phyloP scores from a whole-genome alignment of 2,888 invertebrate species.

The Panzeria rudis region DNA sequence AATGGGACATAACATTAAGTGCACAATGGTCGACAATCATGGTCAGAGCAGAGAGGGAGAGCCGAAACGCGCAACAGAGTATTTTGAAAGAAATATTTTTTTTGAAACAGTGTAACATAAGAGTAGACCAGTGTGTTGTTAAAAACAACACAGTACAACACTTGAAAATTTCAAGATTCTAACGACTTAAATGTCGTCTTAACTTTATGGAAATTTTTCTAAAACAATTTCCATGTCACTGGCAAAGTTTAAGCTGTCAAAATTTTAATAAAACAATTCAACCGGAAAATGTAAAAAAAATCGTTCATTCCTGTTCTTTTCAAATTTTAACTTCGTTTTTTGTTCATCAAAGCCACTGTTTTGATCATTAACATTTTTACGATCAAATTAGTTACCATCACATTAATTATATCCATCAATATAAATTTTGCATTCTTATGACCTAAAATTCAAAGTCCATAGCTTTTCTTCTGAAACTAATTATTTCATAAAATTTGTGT shows the following conservation, averaged over 20 bases:
- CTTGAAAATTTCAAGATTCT: too few species aligned
- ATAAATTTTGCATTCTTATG: not conserved
- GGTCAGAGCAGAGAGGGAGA: not conserved
- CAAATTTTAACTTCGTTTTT: not conserved
- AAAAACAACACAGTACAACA: too few species aligned
- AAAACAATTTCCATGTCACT: too few species aligned
- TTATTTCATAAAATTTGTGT: conserved; percentile 47
- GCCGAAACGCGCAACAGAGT: too few species aligned
- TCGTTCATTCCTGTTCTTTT: not conserved
- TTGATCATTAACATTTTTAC: not conserved
- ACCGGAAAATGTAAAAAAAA: too few species aligned
- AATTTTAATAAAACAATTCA: too few species aligned
- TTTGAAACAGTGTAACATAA: too few species aligned
- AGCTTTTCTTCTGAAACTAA: conserved; percentile 12
- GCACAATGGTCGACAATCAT: not conserved
- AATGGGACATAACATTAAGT: not conserved
- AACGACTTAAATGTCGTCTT: too few species aligned
- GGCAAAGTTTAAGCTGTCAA: too few species aligned
- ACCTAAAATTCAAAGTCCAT: conserved; percentile 6
- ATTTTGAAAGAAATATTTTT: too few species aligned
- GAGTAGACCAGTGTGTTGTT: too few species aligned
- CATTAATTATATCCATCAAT: not conserved
- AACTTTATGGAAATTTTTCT: too few species aligned
- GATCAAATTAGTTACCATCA: conserved; percentile 13
- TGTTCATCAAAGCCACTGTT: not conserved